phyloP scores from a whole-genome alignment of 2,113 vertebrate genomes.

The Corvus hawaiiensis region DNA sequence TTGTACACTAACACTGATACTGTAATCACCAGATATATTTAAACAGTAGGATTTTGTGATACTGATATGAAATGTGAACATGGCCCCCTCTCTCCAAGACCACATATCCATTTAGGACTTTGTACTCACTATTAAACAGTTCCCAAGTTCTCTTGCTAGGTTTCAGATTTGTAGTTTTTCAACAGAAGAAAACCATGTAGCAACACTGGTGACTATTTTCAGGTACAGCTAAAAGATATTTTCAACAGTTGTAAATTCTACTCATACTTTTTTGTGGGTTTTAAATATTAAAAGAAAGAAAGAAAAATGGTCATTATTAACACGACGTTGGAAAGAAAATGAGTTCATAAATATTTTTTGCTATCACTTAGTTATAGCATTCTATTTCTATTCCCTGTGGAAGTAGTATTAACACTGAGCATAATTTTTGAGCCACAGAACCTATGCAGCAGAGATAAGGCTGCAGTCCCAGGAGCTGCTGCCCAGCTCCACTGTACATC shows the following conservation, averaged over 20 bases:
- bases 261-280: neutral
- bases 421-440: conserved; percentile 14
- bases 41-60: neutral
- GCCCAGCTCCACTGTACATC: neutral
- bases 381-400: neutral
- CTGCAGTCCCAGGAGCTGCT: neutral
- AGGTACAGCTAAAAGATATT: neutral
- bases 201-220: neutral
- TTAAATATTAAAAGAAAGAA: conserved; percentile 9
- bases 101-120: neutral
- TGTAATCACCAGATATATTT: neutral
- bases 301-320: conserved; percentile 4
- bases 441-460: neutral
- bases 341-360: conserved; percentile 33
- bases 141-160: neutral
- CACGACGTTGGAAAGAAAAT: neutral
- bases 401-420: neutral
- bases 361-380: neutral
- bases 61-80: neutral
- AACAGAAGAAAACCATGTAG: neutral
- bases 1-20: neutral
- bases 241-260: neutral
- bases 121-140: neutral
- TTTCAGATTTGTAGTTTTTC: neutral
- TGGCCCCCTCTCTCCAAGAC: neutral